Evolutionary conservation across 2,113 vertebrate species (phyloP).

Genomic region (Gorilla gorilla): DNA sequence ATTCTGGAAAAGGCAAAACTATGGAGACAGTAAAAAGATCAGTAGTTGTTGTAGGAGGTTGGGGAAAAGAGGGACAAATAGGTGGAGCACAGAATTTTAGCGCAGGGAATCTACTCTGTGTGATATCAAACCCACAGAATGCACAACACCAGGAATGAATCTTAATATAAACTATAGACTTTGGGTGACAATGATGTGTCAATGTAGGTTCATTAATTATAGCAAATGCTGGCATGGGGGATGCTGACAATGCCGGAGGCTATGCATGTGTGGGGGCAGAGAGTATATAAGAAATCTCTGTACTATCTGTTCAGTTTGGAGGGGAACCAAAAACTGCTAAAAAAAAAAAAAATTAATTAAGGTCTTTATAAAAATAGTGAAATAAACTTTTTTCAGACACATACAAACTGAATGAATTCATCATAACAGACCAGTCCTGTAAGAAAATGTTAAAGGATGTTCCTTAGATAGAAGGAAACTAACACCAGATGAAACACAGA

Average conservation of each 20-base stretch:
- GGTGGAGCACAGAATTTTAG: not conserved
- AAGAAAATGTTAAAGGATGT: not conserved
- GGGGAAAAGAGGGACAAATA: not conserved
- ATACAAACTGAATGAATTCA: not conserved
- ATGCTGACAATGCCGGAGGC: too few species aligned
- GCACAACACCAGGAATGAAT: not conserved
- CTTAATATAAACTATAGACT: too few species aligned
- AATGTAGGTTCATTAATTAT: too few species aligned
- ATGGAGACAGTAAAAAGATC: not conserved
- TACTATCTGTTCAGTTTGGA: not conserved
- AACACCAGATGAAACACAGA: not conserved
- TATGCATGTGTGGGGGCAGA: too few species aligned
- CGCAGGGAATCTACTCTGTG: not conserved
- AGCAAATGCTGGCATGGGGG: too few species aligned
- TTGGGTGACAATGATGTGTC: too few species aligned
- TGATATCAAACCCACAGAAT: not conserved
- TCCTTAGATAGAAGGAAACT: not conserved
- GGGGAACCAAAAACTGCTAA: not conserved
- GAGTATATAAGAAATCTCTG: not conserved
- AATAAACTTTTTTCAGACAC: not conserved
- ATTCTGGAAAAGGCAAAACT: too few species aligned
- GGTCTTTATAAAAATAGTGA: not conserved
- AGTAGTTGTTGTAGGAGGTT: not conserved
- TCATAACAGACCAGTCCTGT: not conserved
- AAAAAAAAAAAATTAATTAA: not conserved